phyloP scores from a whole-genome alignment of 2,888 invertebrate species.

The Theodoxus fluviatilis region DNA sequence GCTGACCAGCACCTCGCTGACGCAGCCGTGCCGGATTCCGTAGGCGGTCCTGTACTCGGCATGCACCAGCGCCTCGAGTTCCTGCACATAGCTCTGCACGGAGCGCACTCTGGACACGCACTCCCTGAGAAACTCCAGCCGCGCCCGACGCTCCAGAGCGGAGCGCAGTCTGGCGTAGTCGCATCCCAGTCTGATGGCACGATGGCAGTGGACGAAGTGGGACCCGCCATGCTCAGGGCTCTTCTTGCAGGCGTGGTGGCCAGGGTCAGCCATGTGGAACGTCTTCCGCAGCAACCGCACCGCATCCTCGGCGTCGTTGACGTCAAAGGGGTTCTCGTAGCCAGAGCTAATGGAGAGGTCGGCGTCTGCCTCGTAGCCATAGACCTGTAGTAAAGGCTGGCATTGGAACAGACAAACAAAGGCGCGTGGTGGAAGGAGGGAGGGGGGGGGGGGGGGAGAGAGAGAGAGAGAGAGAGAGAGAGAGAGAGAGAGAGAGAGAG shows the following conservation, averaged over 20 bases:
- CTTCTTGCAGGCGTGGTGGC: conserved; percentile 54
- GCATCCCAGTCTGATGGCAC: conserved; percentile 43
- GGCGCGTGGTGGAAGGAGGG: neutral
- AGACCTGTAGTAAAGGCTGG: conserved; percentile 22
- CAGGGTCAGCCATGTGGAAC: conserved; percentile 56
- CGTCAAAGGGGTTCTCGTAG: conserved; percentile 41
- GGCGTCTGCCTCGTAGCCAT: conserved; percentile 36
- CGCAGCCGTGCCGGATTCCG: conserved; percentile 52
- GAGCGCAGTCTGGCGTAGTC: conserved; percentile 51
- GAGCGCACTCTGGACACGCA: conserved; percentile 44
- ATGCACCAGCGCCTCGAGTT: conserved; percentile 50
- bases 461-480: too few relatives aligned
- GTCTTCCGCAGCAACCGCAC: conserved; percentile 44
- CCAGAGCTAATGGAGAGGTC: conserved; percentile 32
- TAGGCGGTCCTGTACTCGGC: conserved; percentile 56
- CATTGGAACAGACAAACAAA: neutral
- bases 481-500: neutral
- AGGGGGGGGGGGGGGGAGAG: too few relatives aligned
- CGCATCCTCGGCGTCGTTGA: conserved; percentile 49
- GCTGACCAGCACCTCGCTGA: conserved; percentile 47
- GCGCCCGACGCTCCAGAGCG: conserved; percentile 52
- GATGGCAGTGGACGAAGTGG: conserved; percentile 58
- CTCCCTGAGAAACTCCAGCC: conserved; percentile 56
- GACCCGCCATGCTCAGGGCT: conserved; percentile 51
- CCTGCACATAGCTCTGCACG: conserved; percentile 51